These are phyloP conservation scores for Danionella dracula DNA, from an alignment of 2,797 vertebrate genomes.

Conservation along the genomic window DNA sequence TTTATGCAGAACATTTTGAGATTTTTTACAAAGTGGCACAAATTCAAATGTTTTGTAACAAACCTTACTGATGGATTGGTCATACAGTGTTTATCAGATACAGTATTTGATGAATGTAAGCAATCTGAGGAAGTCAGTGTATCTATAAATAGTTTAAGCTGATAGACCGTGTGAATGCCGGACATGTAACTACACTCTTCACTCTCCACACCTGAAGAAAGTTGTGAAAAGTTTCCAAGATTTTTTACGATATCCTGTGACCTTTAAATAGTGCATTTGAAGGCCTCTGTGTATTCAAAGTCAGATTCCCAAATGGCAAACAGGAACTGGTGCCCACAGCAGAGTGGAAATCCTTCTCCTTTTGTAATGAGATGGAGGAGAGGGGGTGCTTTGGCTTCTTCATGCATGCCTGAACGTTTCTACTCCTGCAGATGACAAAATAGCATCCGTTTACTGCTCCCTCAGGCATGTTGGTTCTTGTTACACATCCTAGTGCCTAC, in stretches of 20 bases:
- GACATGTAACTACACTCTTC: neutral
- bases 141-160: neutral
- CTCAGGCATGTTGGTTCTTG: neutral
- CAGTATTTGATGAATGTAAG: neutral
- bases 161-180: neutral
- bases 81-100: too few species aligned
- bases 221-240: neutral
- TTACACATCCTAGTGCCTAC: neutral
- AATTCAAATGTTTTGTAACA: too few species aligned
- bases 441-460: neutral
- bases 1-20: too few species aligned
- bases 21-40: too few species aligned
- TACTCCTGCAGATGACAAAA: conserved; percentile 7
- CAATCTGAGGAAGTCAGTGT: too few species aligned
- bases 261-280: neutral
- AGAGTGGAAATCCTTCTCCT: conserved; percentile 13
- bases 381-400: neutral
- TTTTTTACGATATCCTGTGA: conserved; percentile 17
- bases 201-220: conserved; percentile 9
- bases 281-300: neutral
- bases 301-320: conserved; percentile 14
- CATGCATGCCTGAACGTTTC: neutral
- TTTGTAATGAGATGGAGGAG: neutral
- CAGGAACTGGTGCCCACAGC: conserved; percentile 7
- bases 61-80: too few species aligned